Conservation (phyloP, 2,797 vertebrate species). For the Sarcophilus harrisii region DNA sequence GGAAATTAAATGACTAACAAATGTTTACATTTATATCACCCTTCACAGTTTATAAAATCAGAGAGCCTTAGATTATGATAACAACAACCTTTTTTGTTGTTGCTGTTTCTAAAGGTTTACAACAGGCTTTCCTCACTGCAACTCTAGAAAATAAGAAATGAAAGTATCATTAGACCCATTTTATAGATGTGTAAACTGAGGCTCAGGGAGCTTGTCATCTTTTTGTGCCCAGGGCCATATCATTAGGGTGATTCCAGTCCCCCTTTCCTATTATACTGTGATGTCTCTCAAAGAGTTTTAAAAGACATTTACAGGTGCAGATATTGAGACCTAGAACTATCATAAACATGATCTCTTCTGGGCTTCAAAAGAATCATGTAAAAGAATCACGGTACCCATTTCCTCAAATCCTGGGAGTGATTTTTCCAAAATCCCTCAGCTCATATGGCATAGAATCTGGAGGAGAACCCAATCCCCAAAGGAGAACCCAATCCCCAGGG, state of each 20-base stretch:
- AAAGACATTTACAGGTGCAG: neutral
- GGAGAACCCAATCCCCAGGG: neutral
- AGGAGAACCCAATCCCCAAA: neutral
- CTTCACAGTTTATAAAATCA: neutral
- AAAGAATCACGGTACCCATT: neutral
- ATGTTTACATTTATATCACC: neutral
- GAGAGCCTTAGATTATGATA: neutral
- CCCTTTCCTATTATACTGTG: neutral
- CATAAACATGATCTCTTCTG: neutral
- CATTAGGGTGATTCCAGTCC: neutral
- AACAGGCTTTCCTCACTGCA: neutral
- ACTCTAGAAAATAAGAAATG: neutral
- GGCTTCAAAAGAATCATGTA: neutral
- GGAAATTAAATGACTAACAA: neutral
- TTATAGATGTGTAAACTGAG: neutral
- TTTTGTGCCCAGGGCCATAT: neutral
- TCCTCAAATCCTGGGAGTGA: neutral
- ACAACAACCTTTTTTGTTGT: neutral
- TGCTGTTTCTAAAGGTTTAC: neutral
- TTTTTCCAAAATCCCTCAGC: neutral
- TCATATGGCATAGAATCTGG: neutral
- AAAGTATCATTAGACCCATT: neutral
- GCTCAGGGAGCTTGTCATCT: neutral
- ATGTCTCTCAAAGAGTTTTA: neutral
- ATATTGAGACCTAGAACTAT: neutral